Percentiles rank a stretch among this genome's conserved stretches.
phyloP scores from a whole-genome alignment of 1,140 invertebrate species.

The Spodoptera frugiperda region DNA sequence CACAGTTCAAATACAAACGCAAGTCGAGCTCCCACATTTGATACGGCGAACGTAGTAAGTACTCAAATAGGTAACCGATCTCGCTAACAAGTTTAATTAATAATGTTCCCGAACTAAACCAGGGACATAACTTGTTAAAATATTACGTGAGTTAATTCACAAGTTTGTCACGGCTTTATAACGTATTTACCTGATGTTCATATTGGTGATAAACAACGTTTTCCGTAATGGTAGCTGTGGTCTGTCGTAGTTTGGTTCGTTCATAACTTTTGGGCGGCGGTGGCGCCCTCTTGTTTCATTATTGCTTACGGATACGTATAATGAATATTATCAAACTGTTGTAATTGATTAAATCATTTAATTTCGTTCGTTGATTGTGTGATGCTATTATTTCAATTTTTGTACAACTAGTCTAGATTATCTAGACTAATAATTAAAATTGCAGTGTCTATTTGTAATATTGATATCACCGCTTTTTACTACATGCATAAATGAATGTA shows the following conservation, averaged over 20 bases:
- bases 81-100: slow-evolving; percentile 53
- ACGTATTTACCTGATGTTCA: slow-evolving; percentile 39
- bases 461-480: too few species aligned
- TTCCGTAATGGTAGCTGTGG: slow-evolving; percentile 12
- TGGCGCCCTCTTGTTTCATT: neutral
- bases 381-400: too few species aligned
- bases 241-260: neutral
- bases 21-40: slow-evolving; percentile 12
- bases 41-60: slow-evolving; percentile 23
- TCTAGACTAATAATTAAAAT: too few species aligned
- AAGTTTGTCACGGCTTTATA: slow-evolving; percentile 39
- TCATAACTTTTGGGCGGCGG: slow-evolving; percentile 1
- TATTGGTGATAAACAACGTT: slow-evolving; percentile 26
- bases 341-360: neutral
- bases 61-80: slow-evolving; percentile 49
- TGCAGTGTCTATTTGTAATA: too few species aligned
- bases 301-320: neutral
- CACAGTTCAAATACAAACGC: slow-evolving; percentile 13
- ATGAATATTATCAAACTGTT: neutral
- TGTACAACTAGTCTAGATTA: too few species aligned
- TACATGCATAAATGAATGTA: too few species aligned
- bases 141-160: slow-evolving; percentile 46
- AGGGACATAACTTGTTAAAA: slow-evolving; percentile 50
- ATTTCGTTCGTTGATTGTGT: too few species aligned
- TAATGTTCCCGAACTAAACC: slow-evolving; percentile 52